Evolutionary conservation across 1,140 invertebrate genomes (phyloP).

Genomic region (Musca domestica): DNA sequence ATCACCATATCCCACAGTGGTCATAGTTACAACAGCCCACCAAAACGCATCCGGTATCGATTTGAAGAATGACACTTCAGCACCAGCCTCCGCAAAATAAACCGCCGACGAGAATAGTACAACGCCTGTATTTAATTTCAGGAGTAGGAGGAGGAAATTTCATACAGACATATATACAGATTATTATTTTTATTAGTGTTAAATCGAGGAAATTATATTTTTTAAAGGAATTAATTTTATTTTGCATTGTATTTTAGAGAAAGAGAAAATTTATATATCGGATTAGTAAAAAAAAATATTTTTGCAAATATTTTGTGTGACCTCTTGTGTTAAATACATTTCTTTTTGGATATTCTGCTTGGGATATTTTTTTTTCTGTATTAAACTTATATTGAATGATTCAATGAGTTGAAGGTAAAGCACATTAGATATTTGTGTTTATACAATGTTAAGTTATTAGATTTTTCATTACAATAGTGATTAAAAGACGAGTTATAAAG

Average conservation of each 20-base stretch:
- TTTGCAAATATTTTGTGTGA: too few relatives aligned
- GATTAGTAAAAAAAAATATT: too few relatives aligned
- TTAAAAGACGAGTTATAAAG: too few relatives aligned
- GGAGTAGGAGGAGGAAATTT: neutral
- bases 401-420: neutral
- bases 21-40: slow-evolving; percentile 99
- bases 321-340: too few relatives aligned
- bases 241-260: slow-evolving; percentile 6
- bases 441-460: too few relatives aligned
- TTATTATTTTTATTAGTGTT: neutral
- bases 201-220: neutral
- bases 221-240: slow-evolving; percentile 1
- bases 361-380: slow-evolving; percentile 13
- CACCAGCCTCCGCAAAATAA: slow-evolving; percentile 98
- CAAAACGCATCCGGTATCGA: slow-evolving; percentile 98
- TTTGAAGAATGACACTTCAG: slow-evolving; percentile 97
- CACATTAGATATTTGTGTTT: slow-evolving; percentile 2
- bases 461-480: too few relatives aligned
- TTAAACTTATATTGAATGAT: neutral
- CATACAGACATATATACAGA: neutral
- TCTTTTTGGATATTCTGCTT: neutral
- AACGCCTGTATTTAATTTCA: slow-evolving; percentile 72
- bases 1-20: slow-evolving; percentile 99
- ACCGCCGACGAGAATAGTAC: slow-evolving; percentile 98
- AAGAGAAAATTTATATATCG: neutral